Evolutionary conservation across 2,888 invertebrate genomes (phyloP), one percentile per base, ranked within the genome.

Genomic region (Microdon myrmicae): DNA sequence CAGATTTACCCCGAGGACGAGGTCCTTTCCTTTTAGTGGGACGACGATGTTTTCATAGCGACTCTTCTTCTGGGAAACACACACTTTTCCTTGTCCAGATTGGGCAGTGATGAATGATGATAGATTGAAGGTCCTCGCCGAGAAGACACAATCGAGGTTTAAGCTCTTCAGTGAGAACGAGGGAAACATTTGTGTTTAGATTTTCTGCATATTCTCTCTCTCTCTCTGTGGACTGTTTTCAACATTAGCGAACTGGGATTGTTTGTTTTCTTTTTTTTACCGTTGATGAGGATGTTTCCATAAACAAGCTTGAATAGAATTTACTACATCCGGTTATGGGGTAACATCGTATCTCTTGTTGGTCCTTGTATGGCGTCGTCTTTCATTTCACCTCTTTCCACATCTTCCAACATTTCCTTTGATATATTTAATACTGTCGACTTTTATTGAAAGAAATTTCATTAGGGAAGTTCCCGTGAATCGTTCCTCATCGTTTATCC

Each of bases 101-200:
- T 55, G 47, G 55, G 41, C 49, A 64, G 41, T 56, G 61, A 64
- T 64, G 49, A 56, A 64, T 56, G 56, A 64, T 64, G 61, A 64
- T 51, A 32, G 61, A 64, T 64, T 41, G 56, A 23, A 25, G 39
- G 31, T 51, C 29, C 41, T 37, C 25, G 17, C 32, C 37, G n/a
- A n/a, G 28, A 51, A 39, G 39, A 38, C 31, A 44, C 55, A 55
- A 32, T n/a, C n/a, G n/a, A n/a, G n/a, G n/a, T n/a, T n/a, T n/a
- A n/a, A n/a, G n/a, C n/a, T 20, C 34, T 20, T 41, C 23, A 29
- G 10, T 28, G 37, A 3, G 7, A 19, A 8, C 13, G 22, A 35
- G 9, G 7, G 22, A 39, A 54, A 48, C 54, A 35, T 51, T 49
- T 48, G 19, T n/a, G 29, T 29, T 9, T 44, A 17, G 25, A 22